Evolutionary conservation across 2,797 vertebrate species (phyloP).

Genomic region (Pogonophryne albipinna): DNA sequence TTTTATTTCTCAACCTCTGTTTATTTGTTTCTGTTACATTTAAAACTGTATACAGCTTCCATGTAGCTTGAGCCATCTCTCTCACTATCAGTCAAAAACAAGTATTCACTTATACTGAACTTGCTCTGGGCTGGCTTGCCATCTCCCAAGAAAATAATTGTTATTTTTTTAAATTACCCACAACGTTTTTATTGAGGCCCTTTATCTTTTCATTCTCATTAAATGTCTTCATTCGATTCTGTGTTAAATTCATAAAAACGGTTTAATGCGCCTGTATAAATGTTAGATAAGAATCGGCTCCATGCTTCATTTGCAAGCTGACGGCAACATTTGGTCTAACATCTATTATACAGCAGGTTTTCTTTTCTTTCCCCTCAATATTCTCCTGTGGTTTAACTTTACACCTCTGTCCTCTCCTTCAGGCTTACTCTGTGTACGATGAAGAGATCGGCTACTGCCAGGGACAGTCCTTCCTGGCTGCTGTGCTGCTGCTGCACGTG

Average conservation of each 20-base stretch:
- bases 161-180: not conserved
- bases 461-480: constrained; percentile 97
- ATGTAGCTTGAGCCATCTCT: not conserved
- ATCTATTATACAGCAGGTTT: not conserved
- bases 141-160: not conserved
- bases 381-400: not conserved
- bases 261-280: not conserved
- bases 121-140: not conserved
- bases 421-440: constrained; percentile 99
- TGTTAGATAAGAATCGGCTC: not conserved
- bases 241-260: not conserved
- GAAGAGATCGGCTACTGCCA: constrained; percentile 99
- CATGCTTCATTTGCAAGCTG: not conserved
- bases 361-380: not conserved
- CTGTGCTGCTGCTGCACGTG: constrained; percentile 97
- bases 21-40: not conserved
- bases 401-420: constrained; percentile 49
- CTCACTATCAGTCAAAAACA: constrained; percentile 8
- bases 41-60: not conserved
- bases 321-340: not conserved
- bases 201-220: not conserved
- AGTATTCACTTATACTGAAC: not conserved
- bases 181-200: not conserved
- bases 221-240: constrained; percentile 1
- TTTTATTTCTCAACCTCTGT: not conserved